Percentiles rank a stretch among this genome's conserved stretches.
These are phyloP conservation scores for Hesperia comma DNA, from an alignment of 2,888 invertebrate genomes.

Conservation along the genomic window DNA sequence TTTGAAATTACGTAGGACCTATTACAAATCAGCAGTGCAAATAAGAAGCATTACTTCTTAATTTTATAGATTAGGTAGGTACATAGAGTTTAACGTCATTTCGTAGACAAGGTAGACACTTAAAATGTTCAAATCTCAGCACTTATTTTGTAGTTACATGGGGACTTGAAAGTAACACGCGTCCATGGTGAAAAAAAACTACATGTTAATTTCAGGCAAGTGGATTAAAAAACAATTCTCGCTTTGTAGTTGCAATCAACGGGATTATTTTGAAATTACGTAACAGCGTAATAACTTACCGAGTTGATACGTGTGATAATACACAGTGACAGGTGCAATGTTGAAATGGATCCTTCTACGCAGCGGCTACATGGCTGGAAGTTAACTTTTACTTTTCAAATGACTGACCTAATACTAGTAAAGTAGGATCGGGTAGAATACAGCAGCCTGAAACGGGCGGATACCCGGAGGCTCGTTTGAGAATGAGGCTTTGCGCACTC, in stretches of 20 bases:
- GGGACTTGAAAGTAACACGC: too few relatives aligned
- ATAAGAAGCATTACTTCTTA: too few relatives aligned
- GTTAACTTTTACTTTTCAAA: constrained; percentile 53
- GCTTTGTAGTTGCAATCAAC: neutral
- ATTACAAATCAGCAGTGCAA: too few relatives aligned
- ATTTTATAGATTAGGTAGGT: too few relatives aligned
- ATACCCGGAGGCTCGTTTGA: constrained; percentile 58
- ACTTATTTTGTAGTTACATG: too few relatives aligned
- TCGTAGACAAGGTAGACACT: too few relatives aligned
- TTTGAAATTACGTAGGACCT: too few relatives aligned
- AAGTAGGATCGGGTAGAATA: constrained; percentile 33
- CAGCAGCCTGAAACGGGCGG: constrained; percentile 48
- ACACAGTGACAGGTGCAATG: neutral
- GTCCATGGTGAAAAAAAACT: too few relatives aligned
- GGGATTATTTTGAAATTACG: constrained; percentile 29
- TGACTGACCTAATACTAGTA: constrained; percentile 31
- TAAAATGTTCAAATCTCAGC: too few relatives aligned
- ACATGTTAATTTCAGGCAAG: too few relatives aligned
- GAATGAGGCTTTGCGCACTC: constrained; percentile 75
- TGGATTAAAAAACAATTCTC: neutral
- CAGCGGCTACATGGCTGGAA: neutral
- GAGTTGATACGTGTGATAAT: constrained; percentile 9
- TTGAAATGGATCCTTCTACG: constrained; percentile 18
- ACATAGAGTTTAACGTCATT: too few relatives aligned
- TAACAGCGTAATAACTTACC: constrained; percentile 30